Base-by-base conservation (phyloP, 2,113 vertebrate species). In the Ictalurus furcatus region DNA sequence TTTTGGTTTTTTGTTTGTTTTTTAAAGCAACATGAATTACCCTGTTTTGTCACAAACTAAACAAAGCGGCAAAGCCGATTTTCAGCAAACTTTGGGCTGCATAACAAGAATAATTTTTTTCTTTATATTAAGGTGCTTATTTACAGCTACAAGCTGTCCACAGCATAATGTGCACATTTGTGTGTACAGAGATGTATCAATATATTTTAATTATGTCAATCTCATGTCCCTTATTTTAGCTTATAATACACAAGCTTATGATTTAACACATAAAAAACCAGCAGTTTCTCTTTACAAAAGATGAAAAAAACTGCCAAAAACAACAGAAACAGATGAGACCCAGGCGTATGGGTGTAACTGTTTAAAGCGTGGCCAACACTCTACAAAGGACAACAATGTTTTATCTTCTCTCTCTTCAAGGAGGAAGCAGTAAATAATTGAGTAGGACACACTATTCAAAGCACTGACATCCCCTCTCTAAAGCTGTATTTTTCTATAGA, bases 401-500 rank as follows among this genome's bases (percentile, higher is more conserved):
- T 93, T 91, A 91, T 91, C 94, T 90, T 93, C 90, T 91, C 90
- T 92, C 90, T 88, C 87, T 52, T 86, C 89, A 94, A 93, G 92
- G 48, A 95, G 95, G 94, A 96, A 95, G 94, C 92, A 89, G 94
- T 96, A 95, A 95, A 96, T 96, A 94, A 95, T 71, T 93, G 88
- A 88, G 90, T 83, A 52, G 90, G 87, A 94, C 88, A 89, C 82
- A 73, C 83, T 91, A 87, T 91, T 92, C 85, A 91, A 92, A 91
- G 92, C 92, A 93, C 37, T 78, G 88, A 78, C 85, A 87, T 91
- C 84, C 88, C 65, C 83, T 90, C 89, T 79, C 44, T 23, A 85
- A 87, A 37, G 74, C 67, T 88, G 86, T 23, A 54, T 13, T 87
- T 87, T 83, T 52, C 61, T 89, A 69, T 65, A 54, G 71, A 67